A percentile compares a stretch with the other conserved stretches of the same genome.
These are phyloP conservation scores for Trichogramma pretiosum DNA, from an alignment of 1,140 invertebrate species.

Conservation along the genomic window DNA sequence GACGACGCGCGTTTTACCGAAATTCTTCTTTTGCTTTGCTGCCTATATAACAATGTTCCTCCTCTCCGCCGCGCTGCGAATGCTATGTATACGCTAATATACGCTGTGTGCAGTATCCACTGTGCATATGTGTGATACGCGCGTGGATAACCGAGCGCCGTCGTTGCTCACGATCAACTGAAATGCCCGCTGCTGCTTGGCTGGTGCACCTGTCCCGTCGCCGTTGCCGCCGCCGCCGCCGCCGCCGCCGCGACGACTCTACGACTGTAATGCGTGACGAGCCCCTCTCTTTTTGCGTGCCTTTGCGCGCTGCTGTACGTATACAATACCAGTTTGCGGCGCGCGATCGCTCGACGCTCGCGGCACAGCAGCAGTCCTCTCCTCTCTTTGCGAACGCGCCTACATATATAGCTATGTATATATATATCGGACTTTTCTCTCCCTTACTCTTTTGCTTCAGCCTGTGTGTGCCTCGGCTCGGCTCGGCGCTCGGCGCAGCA, in stretches of 20 bases:
- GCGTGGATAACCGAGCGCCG: neutral
- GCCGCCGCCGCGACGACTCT: neutral
- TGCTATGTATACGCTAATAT: neutral
- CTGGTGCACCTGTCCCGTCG: neutral
- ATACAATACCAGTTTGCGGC: slow-evolving; percentile 11
- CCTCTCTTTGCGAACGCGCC: neutral
- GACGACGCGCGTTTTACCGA: too few relatives aligned
- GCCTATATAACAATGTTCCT: too few relatives aligned
- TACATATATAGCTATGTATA: neutral
- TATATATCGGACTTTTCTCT: neutral
- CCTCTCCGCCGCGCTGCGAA: neutral
- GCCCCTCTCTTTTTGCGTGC: neutral
- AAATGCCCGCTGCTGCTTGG: neutral
- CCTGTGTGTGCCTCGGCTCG: neutral
- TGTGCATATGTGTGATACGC: neutral
- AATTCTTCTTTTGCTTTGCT: too few relatives aligned
- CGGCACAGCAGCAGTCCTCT: slow-evolving; percentile 14
- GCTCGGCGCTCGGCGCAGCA: too few relatives aligned
- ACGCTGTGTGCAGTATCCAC: neutral
- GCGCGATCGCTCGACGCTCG: slow-evolving; percentile 16
- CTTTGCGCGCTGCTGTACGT: slow-evolving; percentile 11
- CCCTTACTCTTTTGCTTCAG: neutral
- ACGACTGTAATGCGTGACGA: too few relatives aligned
- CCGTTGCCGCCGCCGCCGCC: neutral
- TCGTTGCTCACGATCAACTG: too few relatives aligned